These are phyloP conservation scores for Polyergus mexicanus DNA, from an alignment of 1,140 invertebrate species.

Conservation along the genomic window DNA sequence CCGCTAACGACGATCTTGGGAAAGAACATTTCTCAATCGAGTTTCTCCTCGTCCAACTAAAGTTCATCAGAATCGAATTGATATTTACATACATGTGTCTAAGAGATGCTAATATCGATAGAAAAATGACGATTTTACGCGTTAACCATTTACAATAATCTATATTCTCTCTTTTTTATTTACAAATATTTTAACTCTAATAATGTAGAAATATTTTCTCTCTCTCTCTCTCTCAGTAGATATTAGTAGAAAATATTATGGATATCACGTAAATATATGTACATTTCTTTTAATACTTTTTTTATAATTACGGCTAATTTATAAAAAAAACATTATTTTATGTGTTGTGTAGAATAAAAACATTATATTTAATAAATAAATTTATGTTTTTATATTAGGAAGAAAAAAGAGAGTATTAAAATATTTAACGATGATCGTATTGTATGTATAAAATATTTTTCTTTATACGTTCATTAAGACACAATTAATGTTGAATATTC, in stretches of 20 bases:
- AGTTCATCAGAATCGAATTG: conserved; percentile 52
- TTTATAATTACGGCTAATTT: neutral
- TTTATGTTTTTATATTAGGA: neutral
- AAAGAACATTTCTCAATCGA: conserved; percentile 50
- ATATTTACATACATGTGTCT: conserved; percentile 27
- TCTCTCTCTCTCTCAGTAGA: neutral
- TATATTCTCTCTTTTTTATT: neutral
- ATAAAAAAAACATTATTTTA: neutral
- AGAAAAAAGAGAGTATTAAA: neutral
- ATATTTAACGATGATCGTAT: neutral
- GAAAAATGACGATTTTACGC: neutral
- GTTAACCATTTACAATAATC: neutral
- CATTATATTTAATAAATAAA: neutral
- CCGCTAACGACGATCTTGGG: conserved; percentile 32
- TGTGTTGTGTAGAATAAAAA: neutral
- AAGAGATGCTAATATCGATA: conserved; percentile 4
- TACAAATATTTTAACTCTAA: neutral
- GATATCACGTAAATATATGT: neutral
- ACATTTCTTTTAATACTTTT: neutral
- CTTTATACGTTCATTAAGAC: neutral
- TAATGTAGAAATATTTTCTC: neutral
- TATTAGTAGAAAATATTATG: neutral
- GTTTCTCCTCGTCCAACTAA: conserved; percentile 35
- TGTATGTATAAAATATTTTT: conserved; percentile 13
- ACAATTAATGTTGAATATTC: neutral